Conservation (phyloP, 2,113 vertebrate species). For the Smithornis capensis region DNA sequence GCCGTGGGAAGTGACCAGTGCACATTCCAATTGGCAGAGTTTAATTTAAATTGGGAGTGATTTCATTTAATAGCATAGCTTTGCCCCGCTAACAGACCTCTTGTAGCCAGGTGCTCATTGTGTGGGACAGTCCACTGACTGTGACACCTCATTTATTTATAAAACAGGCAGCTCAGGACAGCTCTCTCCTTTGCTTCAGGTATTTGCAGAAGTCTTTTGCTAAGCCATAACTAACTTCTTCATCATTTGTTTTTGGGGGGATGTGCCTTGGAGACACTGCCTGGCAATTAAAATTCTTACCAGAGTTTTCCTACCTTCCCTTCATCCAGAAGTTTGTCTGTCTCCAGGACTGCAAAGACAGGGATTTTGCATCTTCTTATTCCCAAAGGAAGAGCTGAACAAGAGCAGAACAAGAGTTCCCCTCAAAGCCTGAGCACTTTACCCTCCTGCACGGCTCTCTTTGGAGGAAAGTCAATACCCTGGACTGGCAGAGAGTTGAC, state of each 20-base stretch:
- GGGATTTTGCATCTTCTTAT: not conserved
- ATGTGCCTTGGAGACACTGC: not conserved
- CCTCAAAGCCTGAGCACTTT: not conserved
- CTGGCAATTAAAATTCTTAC: not conserved
- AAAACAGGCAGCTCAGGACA: not conserved
- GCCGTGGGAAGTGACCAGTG: not conserved
- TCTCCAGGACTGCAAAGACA: not conserved
- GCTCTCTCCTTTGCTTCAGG: not conserved
- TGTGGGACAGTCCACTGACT: not conserved
- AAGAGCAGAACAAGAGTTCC: not conserved
- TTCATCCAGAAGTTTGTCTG: fast-evolving
- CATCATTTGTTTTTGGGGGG: not conserved
- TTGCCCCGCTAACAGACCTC: not conserved
- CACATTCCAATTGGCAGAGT: not conserved
- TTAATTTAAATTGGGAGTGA: not conserved
- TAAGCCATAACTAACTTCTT: not conserved
- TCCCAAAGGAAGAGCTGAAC: not conserved
- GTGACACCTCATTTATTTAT: not conserved
- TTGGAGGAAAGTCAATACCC: not conserved
- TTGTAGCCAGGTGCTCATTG: not conserved
- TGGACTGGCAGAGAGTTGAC: not conserved
- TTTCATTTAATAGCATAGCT: not conserved
- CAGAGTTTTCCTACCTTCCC: not conserved
- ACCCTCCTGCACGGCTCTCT: not conserved
- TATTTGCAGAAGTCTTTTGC: not conserved